Evolutionary conservation across 2,888 invertebrate species (phyloP).

Genomic region (Himalopsyche japonica): DNA sequence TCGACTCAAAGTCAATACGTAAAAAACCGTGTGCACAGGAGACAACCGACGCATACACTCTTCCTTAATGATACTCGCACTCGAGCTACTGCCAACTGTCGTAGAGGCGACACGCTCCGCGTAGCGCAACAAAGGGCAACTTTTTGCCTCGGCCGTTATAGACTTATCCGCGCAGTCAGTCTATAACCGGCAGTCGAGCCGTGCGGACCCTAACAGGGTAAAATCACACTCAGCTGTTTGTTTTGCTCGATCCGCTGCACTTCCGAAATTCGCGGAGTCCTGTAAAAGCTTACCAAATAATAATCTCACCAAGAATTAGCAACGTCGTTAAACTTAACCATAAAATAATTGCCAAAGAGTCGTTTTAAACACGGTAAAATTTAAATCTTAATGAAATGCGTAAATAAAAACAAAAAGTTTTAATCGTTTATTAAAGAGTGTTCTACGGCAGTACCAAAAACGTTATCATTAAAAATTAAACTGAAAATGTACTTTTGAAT

Average conservation of each 20-base stretch:
- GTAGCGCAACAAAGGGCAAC: constrained; percentile 36
- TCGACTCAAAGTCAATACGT: neutral
- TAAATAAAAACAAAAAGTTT: neutral
- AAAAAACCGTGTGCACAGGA: neutral
- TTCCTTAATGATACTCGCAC: constrained; percentile 20
- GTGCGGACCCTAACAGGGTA: constrained; percentile 2
- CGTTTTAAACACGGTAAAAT: neutral
- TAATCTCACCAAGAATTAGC: neutral
- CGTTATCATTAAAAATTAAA: neutral
- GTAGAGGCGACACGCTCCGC: constrained; percentile 36
- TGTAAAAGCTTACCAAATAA: neutral
- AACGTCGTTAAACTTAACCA: neutral
- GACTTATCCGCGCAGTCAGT: constrained; percentile 23
- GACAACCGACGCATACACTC: neutral
- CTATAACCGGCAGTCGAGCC: constrained; percentile 22
- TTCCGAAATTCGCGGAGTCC: neutral
- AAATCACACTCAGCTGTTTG: neutral
- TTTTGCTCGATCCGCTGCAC: neutral
- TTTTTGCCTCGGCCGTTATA: constrained; percentile 30
- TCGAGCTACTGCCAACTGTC: constrained; percentile 25
- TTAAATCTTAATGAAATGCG: neutral
- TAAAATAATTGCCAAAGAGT: neutral
- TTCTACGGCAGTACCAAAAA: neutral
- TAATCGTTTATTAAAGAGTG: neutral
- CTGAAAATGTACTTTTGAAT: neutral